Percentiles rank a stretch among this genome's conserved stretches.
These are phyloP conservation scores for Gorsachius goisagi DNA, from an alignment of 2,113 vertebrate species.

Conservation along the genomic window DNA sequence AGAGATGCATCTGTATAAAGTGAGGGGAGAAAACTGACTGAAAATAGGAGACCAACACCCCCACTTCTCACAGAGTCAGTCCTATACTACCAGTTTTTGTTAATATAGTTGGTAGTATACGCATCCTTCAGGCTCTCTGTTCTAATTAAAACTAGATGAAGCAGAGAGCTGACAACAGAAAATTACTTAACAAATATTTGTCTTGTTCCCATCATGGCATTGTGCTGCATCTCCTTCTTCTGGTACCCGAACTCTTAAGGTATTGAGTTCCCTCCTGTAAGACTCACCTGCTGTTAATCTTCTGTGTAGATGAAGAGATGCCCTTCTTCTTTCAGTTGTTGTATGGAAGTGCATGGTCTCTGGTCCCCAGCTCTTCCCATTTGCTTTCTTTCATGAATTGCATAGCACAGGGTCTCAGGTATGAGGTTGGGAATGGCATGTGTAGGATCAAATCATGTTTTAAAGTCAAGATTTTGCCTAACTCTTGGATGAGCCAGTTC, in stretches of 20 bases:
- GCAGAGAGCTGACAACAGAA: background rate
- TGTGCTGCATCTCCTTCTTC: background rate
- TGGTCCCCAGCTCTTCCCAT: background rate
- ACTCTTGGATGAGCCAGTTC: background rate
- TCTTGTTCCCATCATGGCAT: background rate
- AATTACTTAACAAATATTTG: background rate
- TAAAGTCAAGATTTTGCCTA: background rate
- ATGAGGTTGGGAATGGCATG: background rate
- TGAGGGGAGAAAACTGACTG: background rate
- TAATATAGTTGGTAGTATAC: background rate
- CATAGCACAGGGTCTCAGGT: background rate
- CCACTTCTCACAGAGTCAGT: background rate
- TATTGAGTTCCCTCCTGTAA: background rate
- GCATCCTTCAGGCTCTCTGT: background rate
- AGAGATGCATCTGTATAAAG: background rate
- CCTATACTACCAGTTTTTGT: background rate
- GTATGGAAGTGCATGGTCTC: rapidly evolving
- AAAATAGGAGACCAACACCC: background rate
- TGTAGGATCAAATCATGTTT: background rate
- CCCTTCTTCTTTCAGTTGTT: background rate
- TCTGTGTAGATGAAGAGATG: background rate
- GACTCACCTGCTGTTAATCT: background rate
- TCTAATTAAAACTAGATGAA: constrained; percentile 43
- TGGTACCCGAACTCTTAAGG: background rate
- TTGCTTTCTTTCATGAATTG: background rate